phyloP scores from a whole-genome alignment of 2,797 vertebrate species.

The Lerista edwardsae region DNA sequence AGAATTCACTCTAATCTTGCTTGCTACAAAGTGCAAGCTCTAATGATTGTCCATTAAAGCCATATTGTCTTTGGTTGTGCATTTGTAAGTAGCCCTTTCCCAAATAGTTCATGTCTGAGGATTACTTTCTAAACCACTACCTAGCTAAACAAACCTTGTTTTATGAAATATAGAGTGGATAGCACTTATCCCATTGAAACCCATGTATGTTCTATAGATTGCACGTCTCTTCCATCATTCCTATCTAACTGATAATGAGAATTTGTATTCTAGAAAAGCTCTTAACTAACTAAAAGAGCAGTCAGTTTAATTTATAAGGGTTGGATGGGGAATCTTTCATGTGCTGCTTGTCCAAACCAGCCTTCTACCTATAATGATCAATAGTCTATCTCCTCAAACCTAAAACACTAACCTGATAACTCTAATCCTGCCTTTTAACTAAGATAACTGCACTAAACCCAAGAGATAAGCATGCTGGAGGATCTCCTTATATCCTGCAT shows the following conservation, averaged over 20 bases:
- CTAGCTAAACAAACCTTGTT: conserved; percentile 25
- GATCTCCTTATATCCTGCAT: conserved; percentile 56
- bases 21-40: conserved; percentile 15
- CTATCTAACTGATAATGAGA: background rate
- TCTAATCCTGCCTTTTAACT: conserved; percentile 67
- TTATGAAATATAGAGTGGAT: conserved; percentile 12
- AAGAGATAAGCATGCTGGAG: conserved; percentile 53
- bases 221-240: conserved; percentile 12
- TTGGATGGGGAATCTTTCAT: conserved; percentile 40
- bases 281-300: conserved; percentile 35
- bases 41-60: background rate
- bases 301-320: conserved; percentile 36
- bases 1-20: conserved; percentile 28
- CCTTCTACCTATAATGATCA: conserved; percentile 54
- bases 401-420: conserved; percentile 55
- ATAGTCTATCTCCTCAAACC: conserved; percentile 40
- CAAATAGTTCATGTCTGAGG: background rate
- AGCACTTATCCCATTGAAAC: conserved; percentile 9
- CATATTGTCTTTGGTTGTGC: conserved; percentile 25
- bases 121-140: background rate
- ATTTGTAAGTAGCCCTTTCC: conserved; percentile 29
- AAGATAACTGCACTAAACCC: conserved; percentile 44
- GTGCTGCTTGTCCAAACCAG: conserved; percentile 31
- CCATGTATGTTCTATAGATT: background rate
- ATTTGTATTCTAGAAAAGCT: conserved; percentile 35